phyloP scores from a whole-genome alignment of 2,113 vertebrate species.

The Anarhynchus alexandrinus region DNA sequence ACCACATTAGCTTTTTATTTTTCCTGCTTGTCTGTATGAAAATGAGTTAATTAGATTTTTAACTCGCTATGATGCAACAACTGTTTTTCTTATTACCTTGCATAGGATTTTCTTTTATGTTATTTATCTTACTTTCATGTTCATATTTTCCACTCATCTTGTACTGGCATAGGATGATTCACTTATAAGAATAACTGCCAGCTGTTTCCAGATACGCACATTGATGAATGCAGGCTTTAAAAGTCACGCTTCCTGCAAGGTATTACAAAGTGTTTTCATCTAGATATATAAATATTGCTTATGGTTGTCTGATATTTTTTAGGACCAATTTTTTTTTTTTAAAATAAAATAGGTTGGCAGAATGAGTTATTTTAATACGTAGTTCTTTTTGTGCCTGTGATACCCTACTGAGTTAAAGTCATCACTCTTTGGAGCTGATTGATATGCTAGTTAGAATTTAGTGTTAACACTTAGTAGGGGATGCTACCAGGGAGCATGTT shows the following conservation, averaged over 20 bases:
- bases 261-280: not conserved
- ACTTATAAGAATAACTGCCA: not conserved
- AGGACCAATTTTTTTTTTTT: not conserved
- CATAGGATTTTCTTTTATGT: not conserved
- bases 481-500: not conserved
- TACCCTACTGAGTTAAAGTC: not conserved
- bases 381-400: not conserved
- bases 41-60: not conserved
- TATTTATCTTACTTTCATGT: not conserved
- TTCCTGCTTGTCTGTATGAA: not conserved
- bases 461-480: not conserved
- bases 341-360: not conserved
- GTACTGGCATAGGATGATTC: not conserved
- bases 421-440: not conserved
- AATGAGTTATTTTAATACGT: not conserved
- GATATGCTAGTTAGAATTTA: not conserved
- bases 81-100: not conserved
- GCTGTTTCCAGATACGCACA: not conserved
- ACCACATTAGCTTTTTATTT: not conserved
- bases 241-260: not conserved
- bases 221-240: not conserved
- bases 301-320: not conserved
- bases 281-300: not conserved
- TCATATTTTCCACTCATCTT: not conserved
- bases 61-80: not conserved